Evolutionary conservation across 2,888 invertebrate genomes (phyloP).

Genomic region (Parelbella ahira): DNA sequence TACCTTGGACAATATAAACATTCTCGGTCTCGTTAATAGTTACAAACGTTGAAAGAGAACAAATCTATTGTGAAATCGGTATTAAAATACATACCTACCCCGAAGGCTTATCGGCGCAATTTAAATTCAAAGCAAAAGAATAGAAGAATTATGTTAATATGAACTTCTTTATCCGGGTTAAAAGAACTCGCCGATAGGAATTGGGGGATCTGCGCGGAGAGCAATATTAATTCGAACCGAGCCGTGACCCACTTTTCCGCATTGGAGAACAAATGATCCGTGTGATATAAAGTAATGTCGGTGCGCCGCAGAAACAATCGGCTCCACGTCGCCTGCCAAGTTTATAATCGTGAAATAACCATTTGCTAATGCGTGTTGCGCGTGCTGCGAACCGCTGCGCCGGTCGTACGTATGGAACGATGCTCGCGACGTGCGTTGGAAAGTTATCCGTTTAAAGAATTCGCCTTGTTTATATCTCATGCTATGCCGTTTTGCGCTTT

Average conservation of each 20-base stretch:
- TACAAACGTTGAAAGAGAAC: too few species aligned
- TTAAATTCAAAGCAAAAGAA: slow-evolving; percentile 1
- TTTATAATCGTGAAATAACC: slow-evolving; percentile 40
- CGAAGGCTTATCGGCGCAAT: not conserved
- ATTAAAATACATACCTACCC: too few species aligned
- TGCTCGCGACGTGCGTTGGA: too few species aligned
- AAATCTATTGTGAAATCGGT: too few species aligned
- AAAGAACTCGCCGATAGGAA: slow-evolving; percentile 16
- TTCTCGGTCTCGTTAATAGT: not conserved
- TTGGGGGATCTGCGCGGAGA: slow-evolving; percentile 6
- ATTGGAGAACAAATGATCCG: slow-evolving; percentile 41
- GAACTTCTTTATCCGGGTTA: slow-evolving; percentile 17
- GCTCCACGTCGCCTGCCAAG: slow-evolving; percentile 42
- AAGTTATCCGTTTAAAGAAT: too few species aligned
- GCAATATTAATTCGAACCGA: slow-evolving; percentile 26
- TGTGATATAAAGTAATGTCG: slow-evolving; percentile 42
- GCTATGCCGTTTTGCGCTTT: too few species aligned
- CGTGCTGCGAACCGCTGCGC: not conserved
- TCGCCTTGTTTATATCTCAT: too few species aligned
- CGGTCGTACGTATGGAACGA: too few species aligned
- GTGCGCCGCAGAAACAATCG: slow-evolving; percentile 42
- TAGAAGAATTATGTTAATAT: slow-evolving; percentile 21
- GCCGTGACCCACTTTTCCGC: slow-evolving; percentile 40
- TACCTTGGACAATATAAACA: too few species aligned
- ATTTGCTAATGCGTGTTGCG: slow-evolving; percentile 32